Conservation (phyloP, 2,888 invertebrate genomes). For the Mesoligia furuncula region DNA sequence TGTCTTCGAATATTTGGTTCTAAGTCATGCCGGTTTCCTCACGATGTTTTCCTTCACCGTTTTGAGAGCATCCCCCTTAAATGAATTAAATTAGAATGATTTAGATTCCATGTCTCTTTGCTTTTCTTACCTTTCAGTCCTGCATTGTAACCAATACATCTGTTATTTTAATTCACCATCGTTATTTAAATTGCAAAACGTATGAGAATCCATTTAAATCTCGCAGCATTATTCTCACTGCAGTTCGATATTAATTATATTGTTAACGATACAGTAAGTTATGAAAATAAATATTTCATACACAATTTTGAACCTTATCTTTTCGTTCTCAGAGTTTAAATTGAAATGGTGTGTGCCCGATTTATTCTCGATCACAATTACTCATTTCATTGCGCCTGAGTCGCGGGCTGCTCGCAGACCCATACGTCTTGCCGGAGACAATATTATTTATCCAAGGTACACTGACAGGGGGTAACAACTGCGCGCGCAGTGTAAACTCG, state of each 20-base stretch:
- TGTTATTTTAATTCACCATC: slow-evolving; percentile 49
- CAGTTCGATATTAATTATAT: slow-evolving; percentile 61
- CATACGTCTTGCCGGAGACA: slow-evolving; percentile 80
- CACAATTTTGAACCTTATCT: slow-evolving; percentile 3
- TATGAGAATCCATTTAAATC: slow-evolving; percentile 54
- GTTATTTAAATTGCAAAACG: slow-evolving; percentile 53
- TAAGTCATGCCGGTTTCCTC: not conserved
- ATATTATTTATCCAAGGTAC: slow-evolving; percentile 82
- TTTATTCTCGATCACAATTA: slow-evolving; percentile 80
- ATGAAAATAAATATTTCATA: slow-evolving; percentile 19
- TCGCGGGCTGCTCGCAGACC: slow-evolving; percentile 75
- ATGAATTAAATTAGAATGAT: slow-evolving; percentile 35
- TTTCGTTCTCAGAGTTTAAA: not conserved
- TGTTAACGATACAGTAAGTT: slow-evolving; percentile 60
- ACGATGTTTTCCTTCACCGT: not conserved
- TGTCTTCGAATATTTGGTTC: not conserved
- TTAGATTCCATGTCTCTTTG: slow-evolving; percentile 22
- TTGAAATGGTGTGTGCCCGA: slow-evolving; percentile 23
- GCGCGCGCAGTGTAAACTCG: slow-evolving; percentile 73
- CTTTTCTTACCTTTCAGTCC: slow-evolving; percentile 24
- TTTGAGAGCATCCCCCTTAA: not conserved
- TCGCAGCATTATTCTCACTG: slow-evolving; percentile 51
- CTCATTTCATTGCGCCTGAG: slow-evolving; percentile 81
- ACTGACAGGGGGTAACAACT: slow-evolving; percentile 74
- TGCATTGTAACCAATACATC: slow-evolving; percentile 42